phyloP scores from a whole-genome alignment of 2,113 vertebrate species.

The Dromiciops gliroides region DNA sequence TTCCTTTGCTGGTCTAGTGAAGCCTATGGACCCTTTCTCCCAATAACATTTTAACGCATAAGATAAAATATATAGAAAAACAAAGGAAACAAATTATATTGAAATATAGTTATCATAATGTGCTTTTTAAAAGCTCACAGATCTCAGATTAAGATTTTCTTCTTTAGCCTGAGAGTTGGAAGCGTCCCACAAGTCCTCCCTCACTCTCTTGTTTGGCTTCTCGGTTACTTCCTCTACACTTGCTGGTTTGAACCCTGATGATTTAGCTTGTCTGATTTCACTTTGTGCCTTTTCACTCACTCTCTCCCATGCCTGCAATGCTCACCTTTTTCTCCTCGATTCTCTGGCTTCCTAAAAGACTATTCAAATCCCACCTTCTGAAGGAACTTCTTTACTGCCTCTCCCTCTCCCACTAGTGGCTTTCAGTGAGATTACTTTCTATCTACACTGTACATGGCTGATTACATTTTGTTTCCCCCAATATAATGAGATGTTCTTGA shows the following conservation, averaged over 20 bases:
- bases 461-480: background rate
- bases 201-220: background rate
- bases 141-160: background rate
- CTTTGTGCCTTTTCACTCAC: background rate
- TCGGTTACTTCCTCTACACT: too few species aligned
- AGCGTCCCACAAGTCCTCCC: background rate
- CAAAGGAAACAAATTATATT: background rate
- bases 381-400: background rate
- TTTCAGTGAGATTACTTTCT: background rate
- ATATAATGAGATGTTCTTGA: background rate
- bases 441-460: background rate
- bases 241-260: background rate
- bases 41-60: background rate
- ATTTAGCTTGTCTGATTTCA: background rate
- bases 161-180: background rate
- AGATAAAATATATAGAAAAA: background rate
- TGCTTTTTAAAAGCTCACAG: background rate
- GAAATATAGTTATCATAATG: too few species aligned
- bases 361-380: background rate
- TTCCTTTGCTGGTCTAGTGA: background rate
- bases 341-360: background rate
- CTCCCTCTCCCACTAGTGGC: background rate
- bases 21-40: background rate
- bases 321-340: background rate
- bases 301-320: background rate